Base-by-base conservation (phyloP, 2,797 vertebrate species). In the Sebastes vulpes region DNA sequence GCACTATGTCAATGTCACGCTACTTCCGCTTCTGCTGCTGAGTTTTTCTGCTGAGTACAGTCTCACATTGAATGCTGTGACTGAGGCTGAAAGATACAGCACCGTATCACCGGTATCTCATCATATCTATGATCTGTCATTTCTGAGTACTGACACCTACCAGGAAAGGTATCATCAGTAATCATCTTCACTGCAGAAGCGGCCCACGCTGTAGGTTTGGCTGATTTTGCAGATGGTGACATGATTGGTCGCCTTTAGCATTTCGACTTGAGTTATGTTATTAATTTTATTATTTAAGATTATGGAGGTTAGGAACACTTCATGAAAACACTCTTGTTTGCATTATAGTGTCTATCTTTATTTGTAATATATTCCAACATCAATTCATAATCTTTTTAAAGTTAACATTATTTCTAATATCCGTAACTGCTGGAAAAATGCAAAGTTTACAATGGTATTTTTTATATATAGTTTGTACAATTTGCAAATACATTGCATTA, bases 51-150 rank as follows among this genome's bases (percentile, higher is more conserved):
- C 29, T 46, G 61, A 48, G 20, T 25, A 48, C 38, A 26, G 57
- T 65, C 58, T 60, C 67, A 71, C 61, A 46, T 73, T 72, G 21
- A 68, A 68, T 11, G 26, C 11, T 35, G 67, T 65, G 71, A 67
- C 54, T 31, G 54, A 9, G n/a, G 14, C 10, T 16, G 25, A 54
- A 32, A 48, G 20, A n/a, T 25, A 9, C 16, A 16, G 20, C 42
- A 57, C 72, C 9, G n/a, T n/a, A 29, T 25, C 10, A 25, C 31
- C 0, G 9, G 16, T 48, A 50, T 67, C 12, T 66, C n/a, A 20
- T 63, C 42, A 18, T 46, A 46, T 32, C n/a, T 8, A n/a, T 38
- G 18, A 32, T 12, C 26, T 65, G 21, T 79, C 23, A 16, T 29
- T 42, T 23, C 12, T 50, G 16, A 48, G 21, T 5, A 9, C 16